These are phyloP conservation scores for Xenopus petersii DNA, from an alignment of 2,797 vertebrate species.

Conservation along the genomic window DNA sequence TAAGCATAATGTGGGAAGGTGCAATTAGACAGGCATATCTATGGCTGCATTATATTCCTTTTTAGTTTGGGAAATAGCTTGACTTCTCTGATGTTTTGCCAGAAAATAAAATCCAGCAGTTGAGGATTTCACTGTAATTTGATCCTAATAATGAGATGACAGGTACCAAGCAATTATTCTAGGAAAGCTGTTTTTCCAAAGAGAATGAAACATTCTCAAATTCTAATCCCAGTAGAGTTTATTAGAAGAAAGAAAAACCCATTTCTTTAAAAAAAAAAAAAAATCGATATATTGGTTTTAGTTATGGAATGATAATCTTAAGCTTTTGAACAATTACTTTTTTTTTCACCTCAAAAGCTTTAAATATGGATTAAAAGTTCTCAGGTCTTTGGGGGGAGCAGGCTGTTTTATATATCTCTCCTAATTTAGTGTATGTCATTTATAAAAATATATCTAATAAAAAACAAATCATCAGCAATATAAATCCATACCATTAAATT, in stretches of 20 bases:
- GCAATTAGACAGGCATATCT: slow-evolving; percentile 34
- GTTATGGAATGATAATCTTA: slow-evolving; percentile 26
- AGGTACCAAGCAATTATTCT: slow-evolving; percentile 59
- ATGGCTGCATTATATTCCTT: slow-evolving; percentile 37
- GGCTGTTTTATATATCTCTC: no score
- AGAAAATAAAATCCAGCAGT: slow-evolving; percentile 66
- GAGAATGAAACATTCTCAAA: slow-evolving; percentile 44
- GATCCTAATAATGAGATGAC: slow-evolving; percentile 62
- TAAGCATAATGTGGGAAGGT: slow-evolving; percentile 7
- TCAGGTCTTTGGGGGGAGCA: no score
- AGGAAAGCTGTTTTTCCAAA: slow-evolving; percentile 55
- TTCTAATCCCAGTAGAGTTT: slow-evolving; percentile 48
- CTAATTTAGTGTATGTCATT: no score
- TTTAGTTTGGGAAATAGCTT: slow-evolving; percentile 54
- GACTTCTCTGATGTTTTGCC: slow-evolving; percentile 70
- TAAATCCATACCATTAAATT: no score
- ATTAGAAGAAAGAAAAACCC: slow-evolving; percentile 40
- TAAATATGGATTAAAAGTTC: no score
- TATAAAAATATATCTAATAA: no score
- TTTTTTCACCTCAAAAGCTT: neutral
- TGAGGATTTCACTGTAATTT: slow-evolving; percentile 65
- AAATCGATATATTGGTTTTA: slow-evolving; percentile 40
- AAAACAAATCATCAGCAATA: no score
- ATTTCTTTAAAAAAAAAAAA: slow-evolving; percentile 2
- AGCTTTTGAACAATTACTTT: slow-evolving; percentile 15